A percentile compares a stretch with the other conserved stretches of the same genome.
Evolutionary conservation across 2,888 invertebrate genomes (phyloP).

Genomic region (Pseudanteris insignis): DNA sequence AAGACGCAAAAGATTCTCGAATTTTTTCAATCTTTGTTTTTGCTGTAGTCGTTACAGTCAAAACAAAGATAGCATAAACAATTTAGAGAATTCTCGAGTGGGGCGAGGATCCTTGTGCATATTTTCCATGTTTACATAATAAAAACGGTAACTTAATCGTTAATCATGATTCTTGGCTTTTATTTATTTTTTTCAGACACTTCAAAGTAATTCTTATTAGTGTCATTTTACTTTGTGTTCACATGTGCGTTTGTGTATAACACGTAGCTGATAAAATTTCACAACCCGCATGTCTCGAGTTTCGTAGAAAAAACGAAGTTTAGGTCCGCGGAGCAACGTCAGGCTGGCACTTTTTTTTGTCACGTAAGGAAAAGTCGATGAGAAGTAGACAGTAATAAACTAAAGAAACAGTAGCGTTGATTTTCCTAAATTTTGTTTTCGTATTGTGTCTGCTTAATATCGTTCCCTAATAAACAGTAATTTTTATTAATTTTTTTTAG

Average conservation of each 20-base stretch:
- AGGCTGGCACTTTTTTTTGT: slow-evolving; percentile 3
- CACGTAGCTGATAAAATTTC: slow-evolving; percentile 10
- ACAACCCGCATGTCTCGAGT: slow-evolving; percentile 33
- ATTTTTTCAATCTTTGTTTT: slow-evolving; percentile 11
- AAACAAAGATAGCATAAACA: slow-evolving; percentile 39
- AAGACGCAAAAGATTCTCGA: slow-evolving; percentile 18
- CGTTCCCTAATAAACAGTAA: too few relatives aligned
- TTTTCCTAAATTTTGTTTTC: slow-evolving; percentile 16
- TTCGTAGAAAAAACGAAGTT: slow-evolving; percentile 46
- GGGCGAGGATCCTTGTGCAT: slow-evolving; percentile 21
- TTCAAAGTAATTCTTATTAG: slow-evolving; percentile 4
- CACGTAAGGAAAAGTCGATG: slow-evolving; percentile 23
- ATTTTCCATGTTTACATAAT: slow-evolving; percentile 12
- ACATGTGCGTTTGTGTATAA: slow-evolving; percentile 31
- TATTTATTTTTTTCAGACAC: slow-evolving; percentile 1
- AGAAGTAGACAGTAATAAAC: slow-evolving; percentile 31
- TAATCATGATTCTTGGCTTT: slow-evolving; percentile 3
- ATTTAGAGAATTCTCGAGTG: slow-evolving; percentile 36
- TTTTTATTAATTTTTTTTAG: slow-evolving; percentile 9
- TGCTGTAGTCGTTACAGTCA: slow-evolving; percentile 10
- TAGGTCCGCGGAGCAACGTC: slow-evolving; percentile 28
- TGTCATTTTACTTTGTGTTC: slow-evolving; percentile 17
- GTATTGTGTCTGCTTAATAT: too few relatives aligned
- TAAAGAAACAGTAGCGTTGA: slow-evolving; percentile 35
- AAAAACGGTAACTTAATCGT: slow-evolving; percentile 16